Percentiles rank a stretch among this genome's conserved stretches.
Evolutionary conservation across 1,140 invertebrate species (phyloP).

Genomic region (Neodiprion fabricii): DNA sequence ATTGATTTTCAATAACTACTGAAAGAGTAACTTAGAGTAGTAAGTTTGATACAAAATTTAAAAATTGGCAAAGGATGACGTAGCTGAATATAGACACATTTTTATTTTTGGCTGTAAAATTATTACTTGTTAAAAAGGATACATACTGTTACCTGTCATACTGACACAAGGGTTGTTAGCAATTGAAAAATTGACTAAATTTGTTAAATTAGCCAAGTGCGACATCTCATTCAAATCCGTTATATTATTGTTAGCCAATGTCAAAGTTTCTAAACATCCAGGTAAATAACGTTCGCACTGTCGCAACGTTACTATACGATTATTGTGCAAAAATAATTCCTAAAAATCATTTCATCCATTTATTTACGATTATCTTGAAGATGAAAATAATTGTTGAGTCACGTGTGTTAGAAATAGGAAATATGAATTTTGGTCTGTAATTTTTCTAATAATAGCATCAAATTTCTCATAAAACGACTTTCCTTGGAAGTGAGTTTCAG

Average conservation of each 20-base stretch:
- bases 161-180: slow-evolving; percentile 86
- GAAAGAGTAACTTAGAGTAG: too few species aligned
- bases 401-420: neutral
- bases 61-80: slow-evolving; percentile 14
- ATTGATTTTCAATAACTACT: too few species aligned
- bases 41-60: slow-evolving; percentile 54
- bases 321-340: slow-evolving; percentile 86
- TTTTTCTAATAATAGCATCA: too few species aligned
- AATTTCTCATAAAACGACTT: too few species aligned
- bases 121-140: slow-evolving; percentile 64
- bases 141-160: slow-evolving; percentile 72
- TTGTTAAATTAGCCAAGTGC: slow-evolving; percentile 76
- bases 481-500: too few species aligned
- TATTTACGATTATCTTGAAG: neutral
- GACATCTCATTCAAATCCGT: slow-evolving; percentile 88
- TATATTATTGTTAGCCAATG: slow-evolving; percentile 84
- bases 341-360: slow-evolving; percentile 59
- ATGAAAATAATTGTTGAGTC: neutral
- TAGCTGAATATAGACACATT: neutral
- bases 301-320: slow-evolving; percentile 81
- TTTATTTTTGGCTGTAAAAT: slow-evolving; percentile 18
- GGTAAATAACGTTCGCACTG: slow-evolving; percentile 86
- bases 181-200: slow-evolving; percentile 82
- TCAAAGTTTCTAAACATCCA: slow-evolving; percentile 74
- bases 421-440: too few species aligned